A percentile compares a stretch with the other conserved stretches of the same genome.
Conservation (phyloP, 2,888 invertebrate species). For the Drosophila atroscutellata region DNA sequence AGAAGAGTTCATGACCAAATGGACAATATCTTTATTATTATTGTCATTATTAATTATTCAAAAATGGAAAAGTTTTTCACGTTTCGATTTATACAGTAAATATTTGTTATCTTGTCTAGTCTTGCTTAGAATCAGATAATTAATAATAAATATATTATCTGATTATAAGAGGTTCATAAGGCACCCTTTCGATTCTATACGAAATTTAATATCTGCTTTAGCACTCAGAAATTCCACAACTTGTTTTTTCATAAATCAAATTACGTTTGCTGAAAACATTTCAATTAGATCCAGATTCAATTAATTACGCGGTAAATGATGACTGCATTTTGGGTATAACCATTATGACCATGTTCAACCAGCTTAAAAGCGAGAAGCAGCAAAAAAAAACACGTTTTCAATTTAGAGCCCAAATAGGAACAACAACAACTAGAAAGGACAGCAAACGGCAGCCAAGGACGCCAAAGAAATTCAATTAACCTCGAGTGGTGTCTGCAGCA, state of each 20-base stretch:
- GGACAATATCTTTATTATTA: too few relatives aligned
- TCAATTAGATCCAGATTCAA: conserved; percentile 80
- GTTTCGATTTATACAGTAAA: not conserved
- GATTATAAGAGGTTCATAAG: not conserved
- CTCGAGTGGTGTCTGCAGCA: conserved; percentile 80
- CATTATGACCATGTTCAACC: conserved; percentile 53
- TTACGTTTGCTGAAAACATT: conserved; percentile 63
- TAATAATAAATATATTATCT: not conserved
- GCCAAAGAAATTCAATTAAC: conserved; percentile 83
- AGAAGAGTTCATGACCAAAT: too few relatives aligned
- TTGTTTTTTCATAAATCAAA: conserved; percentile 12
- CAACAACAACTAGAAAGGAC: conserved; percentile 16
- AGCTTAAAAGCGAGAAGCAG: conserved; percentile 66
- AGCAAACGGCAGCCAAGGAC: conserved; percentile 46
- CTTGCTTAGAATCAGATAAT: not conserved
- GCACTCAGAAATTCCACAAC: not conserved
- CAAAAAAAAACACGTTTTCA: conserved; percentile 67
- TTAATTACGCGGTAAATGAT: conserved; percentile 73
- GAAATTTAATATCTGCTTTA: not conserved
- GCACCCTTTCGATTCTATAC: not conserved
- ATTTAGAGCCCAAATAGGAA: conserved; percentile 39
- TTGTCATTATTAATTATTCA: too few relatives aligned
- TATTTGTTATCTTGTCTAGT: not conserved
- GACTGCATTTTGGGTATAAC: conserved; percentile 47
- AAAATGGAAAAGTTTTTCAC: not conserved